Evolutionary conservation across 2,113 vertebrate genomes (phyloP).

Genomic region (Nothocercus nigrocapillus): DNA sequence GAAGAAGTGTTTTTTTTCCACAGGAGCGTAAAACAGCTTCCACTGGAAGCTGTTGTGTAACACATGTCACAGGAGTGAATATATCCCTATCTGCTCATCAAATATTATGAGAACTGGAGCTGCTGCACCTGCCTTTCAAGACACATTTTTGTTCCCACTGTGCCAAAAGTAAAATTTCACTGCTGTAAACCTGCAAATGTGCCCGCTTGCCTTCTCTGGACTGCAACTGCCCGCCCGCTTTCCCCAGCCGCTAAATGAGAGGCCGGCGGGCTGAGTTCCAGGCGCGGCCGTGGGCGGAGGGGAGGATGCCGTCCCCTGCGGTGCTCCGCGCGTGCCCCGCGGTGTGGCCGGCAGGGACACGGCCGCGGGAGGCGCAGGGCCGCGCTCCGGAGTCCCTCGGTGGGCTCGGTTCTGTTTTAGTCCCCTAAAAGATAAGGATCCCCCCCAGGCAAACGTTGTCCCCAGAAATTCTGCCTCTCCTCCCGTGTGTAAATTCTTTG

Average conservation of each 20-base stretch:
- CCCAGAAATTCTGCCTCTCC: background rate
- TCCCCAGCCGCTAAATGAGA: background rate
- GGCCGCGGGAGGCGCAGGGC: background rate
- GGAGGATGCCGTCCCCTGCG: background rate
- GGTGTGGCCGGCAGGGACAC: conserved; percentile 5
- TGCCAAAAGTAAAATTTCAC: background rate
- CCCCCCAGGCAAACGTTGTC: background rate
- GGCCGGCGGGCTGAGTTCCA: background rate
- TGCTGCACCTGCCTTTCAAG: conserved; percentile 48
- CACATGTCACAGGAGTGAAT: background rate
- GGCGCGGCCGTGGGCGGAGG: background rate
- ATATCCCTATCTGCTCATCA: conserved; percentile 41
- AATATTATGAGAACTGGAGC: conserved; percentile 57
- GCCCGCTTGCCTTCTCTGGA: background rate
- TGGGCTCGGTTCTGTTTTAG: background rate
- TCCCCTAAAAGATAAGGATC: background rate
- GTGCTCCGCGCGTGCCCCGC: conserved; percentile 13
- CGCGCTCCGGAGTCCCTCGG: background rate
- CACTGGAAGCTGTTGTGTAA: conserved; percentile 20
- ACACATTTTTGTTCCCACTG: background rate
- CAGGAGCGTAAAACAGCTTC: conserved; percentile 37
- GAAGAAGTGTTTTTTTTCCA: background rate
- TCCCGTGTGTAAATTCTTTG: background rate
- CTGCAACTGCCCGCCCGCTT: background rate
- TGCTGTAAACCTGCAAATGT: background rate